Evolutionary conservation across 2,888 invertebrate genomes (phyloP).

Genomic region (Seira ritae): DNA sequence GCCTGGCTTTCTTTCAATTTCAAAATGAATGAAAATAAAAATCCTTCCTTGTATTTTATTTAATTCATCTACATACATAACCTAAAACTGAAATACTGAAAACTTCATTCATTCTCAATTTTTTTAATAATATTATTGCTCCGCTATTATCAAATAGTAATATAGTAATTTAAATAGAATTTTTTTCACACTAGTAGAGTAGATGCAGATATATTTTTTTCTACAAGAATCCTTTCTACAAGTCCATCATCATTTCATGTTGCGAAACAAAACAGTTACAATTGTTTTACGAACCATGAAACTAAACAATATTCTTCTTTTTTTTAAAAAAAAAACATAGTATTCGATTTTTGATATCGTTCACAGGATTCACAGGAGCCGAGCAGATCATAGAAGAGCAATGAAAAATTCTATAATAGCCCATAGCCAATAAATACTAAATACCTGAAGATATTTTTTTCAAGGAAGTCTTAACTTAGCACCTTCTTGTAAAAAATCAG

Average conservation of each 20-base stretch:
- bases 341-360: not conserved
- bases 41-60: constrained; percentile 35
- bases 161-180: constrained; percentile 21
- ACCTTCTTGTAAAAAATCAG: not conserved
- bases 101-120: constrained; percentile 31
- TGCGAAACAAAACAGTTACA: constrained; percentile 53
- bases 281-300: constrained; percentile 58
- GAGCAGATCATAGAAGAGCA: not conserved
- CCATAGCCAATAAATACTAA: not conserved
- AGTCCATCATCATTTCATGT: constrained; percentile 41
- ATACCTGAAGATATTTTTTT: constrained; percentile 14
- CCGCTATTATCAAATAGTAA: constrained; percentile 21
- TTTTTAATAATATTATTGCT: no score
- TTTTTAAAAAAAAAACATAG: constrained; percentile 8
- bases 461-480: constrained; percentile 44
- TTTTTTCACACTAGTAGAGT: constrained; percentile 24
- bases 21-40: constrained; percentile 47
- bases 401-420: not conserved
- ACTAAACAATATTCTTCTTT: constrained; percentile 33
- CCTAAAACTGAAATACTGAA: no score
- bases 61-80: not conserved
- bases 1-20: no score
- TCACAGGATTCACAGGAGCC: no score
- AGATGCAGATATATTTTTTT: constrained; percentile 40
- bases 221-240: no score